Base-by-base conservation (phyloP, 2,888 invertebrate genomes). In the Plemyria rubiginata region DNA sequence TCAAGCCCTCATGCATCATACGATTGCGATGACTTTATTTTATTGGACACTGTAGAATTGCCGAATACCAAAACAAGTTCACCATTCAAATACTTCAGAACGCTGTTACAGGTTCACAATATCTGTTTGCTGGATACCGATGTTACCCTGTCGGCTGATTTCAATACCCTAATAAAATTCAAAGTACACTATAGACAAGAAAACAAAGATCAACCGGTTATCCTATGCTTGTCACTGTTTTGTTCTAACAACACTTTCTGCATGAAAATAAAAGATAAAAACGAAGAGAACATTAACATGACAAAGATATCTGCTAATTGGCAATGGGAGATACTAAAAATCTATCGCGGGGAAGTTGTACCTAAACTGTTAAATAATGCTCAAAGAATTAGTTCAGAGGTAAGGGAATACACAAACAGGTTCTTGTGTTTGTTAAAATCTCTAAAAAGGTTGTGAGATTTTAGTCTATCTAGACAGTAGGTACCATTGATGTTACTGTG, bases 291-390 rank as follows among this genome's bases (percentile, higher is more conserved):
- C 4, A 73, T 91, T 36, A 77, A 85, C 67, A 68, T 90, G 41
- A 67, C 64, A 22, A 78, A 78, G 64, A 72, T 91, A 69, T 77
- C 84, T 28, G 78, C 87, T 2, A 82, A 82, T 66, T 92, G 91
- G 92, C 91, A 92, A 74, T 91, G 92, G 91, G 87, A 90, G 74
- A 80, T 91, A 60, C 70, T 91, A n/a, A 85, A 86, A 68, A 76
- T 82, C 40, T 88, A 78, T 66, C 77, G 71, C 64, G 80, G 84
- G 16, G 80, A 86, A 28, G 77, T 88, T 38, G 76, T 78, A 1
- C 41, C 54, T 1, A 86, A 82, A 74, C 46, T 90, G 16, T 60
- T 85, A 55, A 57, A 72, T 41, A 84, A 78, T 74, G 85, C 90
- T 41, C 58, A 68, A 63, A 86, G 78, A 73, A 63, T 80, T n/a